phyloP scores from a whole-genome alignment of 2,797 vertebrate genomes.

The Australoheros facetus region DNA sequence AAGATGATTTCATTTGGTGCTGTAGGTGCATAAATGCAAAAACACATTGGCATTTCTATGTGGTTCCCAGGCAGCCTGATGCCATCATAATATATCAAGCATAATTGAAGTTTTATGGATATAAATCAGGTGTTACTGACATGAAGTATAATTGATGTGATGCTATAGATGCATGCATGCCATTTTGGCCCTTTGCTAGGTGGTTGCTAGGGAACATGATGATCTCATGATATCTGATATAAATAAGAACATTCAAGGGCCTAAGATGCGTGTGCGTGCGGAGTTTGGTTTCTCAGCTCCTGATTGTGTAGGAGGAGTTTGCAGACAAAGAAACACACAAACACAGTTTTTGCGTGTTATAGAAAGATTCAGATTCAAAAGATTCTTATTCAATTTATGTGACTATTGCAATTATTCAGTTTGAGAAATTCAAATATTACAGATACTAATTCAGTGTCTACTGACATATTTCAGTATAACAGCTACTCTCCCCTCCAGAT shows the following conservation, averaged over 20 bases:
- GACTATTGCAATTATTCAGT: background rate
- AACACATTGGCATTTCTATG: too few species aligned
- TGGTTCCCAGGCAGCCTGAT: too few species aligned
- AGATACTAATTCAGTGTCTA: background rate
- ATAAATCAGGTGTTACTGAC: too few species aligned
- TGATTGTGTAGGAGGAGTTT: background rate
- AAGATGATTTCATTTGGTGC: too few species aligned
- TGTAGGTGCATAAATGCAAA: too few species aligned
- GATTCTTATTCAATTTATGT: too few species aligned
- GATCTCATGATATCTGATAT: background rate
- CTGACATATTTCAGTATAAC: background rate
- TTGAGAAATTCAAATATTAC: background rate
- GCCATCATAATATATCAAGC: too few species aligned
- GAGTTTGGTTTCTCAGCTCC: background rate
- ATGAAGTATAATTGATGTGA: too few species aligned
- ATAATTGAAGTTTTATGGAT: too few species aligned
- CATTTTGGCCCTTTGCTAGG: background rate
- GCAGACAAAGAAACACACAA: background rate
- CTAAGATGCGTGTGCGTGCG: background rate
- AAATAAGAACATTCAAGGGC: background rate
- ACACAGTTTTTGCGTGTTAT: background rate
- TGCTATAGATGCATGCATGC: background rate
- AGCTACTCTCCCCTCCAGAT: background rate
- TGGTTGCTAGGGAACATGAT: background rate
- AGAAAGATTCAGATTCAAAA: background rate